phyloP scores from a whole-genome alignment of 1,140 invertebrate species.

The Zaprionus tsacasi region DNA sequence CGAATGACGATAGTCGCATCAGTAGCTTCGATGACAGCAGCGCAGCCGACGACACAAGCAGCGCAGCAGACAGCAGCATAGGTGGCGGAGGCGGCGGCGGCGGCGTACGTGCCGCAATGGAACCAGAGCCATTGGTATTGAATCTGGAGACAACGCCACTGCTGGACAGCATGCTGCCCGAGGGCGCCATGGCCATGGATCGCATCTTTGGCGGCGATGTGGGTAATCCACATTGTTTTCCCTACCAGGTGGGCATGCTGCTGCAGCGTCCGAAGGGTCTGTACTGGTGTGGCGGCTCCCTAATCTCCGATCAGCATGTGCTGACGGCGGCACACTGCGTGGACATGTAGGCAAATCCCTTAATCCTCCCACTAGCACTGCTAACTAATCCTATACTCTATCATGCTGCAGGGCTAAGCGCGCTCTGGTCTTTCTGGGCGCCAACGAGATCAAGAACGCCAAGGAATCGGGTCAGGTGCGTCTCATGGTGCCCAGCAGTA shows the following conservation, averaged over 20 bases:
- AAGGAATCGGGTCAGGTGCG: conserved; percentile 80
- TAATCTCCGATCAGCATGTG: conserved; percentile 86
- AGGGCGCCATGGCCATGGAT: conserved; percentile 77
- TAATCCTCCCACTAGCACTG: background rate
- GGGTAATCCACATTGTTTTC: conserved; percentile 74
- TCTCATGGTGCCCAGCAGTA: conserved; percentile 78
- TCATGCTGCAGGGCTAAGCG: conserved; percentile 66
- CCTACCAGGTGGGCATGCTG: conserved; percentile 83
- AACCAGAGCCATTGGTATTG: conserved; percentile 66
- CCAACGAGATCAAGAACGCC: conserved; percentile 84
- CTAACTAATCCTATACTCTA: background rate
- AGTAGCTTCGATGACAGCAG: conserved; percentile 24
- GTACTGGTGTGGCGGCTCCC: conserved; percentile 86
- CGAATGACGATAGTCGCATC: conserved; percentile 52
- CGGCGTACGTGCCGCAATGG: conserved; percentile 12
- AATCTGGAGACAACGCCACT: conserved; percentile 71
- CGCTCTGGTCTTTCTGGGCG: conserved; percentile 84
- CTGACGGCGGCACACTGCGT: conserved; percentile 87
- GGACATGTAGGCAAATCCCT: conserved; percentile 60
- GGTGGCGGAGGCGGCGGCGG: too few species aligned
- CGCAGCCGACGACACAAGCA: conserved; percentile 39
- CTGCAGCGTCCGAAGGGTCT: conserved; percentile 77
- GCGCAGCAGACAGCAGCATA: conserved; percentile 40
- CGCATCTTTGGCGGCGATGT: conserved; percentile 83
- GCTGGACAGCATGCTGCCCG: conserved; percentile 67